These are phyloP conservation scores for Petrosia ficiformis DNA, from an alignment of 37 sponge, comb jelly and placozoan species.

Conservation along the genomic window DNA sequence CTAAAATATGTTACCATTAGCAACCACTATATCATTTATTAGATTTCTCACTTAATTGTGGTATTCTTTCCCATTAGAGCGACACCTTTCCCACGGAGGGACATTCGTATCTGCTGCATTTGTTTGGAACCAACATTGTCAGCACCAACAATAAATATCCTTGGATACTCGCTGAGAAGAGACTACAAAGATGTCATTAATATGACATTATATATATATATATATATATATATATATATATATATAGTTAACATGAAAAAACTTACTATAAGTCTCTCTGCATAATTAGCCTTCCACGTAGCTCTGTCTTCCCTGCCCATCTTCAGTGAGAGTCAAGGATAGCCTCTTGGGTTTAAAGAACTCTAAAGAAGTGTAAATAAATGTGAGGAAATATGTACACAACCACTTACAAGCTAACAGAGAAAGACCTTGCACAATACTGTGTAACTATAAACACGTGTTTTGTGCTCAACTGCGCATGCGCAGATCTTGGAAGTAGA, in stretches of 20 bases:
- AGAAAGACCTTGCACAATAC: neutral
- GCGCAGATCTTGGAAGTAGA: neutral
- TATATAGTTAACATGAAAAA: too few relatives aligned
- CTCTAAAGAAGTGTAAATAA: slow-evolving; percentile 1
- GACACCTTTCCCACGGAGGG: slow-evolving; percentile 78
- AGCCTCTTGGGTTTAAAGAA: slow-evolving; percentile 88
- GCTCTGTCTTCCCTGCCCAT: slow-evolving; percentile 98
- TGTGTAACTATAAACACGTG: too few relatives aligned
- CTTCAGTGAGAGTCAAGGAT: slow-evolving; percentile 90
- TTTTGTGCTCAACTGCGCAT: too few relatives aligned
- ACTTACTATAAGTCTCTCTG: slow-evolving; percentile 73
- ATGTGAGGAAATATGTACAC: neutral
- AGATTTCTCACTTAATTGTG: slow-evolving; percentile 55
- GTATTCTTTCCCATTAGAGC: slow-evolving; percentile 93
- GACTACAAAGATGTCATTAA: slow-evolving; percentile 27
- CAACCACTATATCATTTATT: neutral
- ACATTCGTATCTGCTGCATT: slow-evolving; percentile 97
- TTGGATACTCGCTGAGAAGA: slow-evolving; percentile 80
- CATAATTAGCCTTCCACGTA: slow-evolving; percentile 95
- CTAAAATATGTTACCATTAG: slow-evolving; percentile 1
- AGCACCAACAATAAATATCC: slow-evolving; percentile 88
- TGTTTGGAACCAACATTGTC: slow-evolving; percentile 98
- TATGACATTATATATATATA: neutral
- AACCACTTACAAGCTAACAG: neutral
- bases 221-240: too few relatives aligned